A percentile compares a stretch with the other conserved stretches of the same genome.
Conservation (phyloP, 2,797 vertebrate genomes). For the Threskiornis aethiopicus region DNA sequence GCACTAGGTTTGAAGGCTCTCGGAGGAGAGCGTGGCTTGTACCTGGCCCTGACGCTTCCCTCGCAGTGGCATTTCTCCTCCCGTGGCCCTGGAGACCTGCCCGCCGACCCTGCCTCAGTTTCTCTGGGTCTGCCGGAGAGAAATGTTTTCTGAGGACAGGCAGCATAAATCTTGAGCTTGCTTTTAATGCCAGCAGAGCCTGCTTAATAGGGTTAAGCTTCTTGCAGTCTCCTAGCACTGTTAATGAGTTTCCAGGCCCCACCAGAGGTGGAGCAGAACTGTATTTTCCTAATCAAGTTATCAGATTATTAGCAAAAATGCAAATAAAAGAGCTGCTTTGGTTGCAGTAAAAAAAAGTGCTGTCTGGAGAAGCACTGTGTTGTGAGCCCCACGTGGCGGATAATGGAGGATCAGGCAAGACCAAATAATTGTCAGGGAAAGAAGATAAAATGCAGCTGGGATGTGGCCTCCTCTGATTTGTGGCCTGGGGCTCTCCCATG, state of each 20-base stretch:
- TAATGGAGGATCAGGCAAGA: not conserved
- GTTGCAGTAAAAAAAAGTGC: not conserved
- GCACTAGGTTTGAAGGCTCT: not conserved
- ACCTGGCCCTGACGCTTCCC: not conserved
- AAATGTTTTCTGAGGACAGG: not conserved
- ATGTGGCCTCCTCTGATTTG: not conserved
- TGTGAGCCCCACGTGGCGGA: not conserved
- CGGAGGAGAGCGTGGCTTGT: accelerated
- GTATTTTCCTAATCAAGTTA: not conserved
- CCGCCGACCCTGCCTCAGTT: accelerated
- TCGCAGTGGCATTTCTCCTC: not conserved
- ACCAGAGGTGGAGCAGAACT: conserved; percentile 17
- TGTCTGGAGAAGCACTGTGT: not conserved
- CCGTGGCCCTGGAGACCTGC: not conserved
- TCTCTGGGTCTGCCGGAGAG: not conserved
- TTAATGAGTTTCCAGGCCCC: conserved; percentile 11
- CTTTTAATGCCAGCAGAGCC: not conserved
- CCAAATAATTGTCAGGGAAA: not conserved
- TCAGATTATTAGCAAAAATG: conserved; percentile 34
- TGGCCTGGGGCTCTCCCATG: not conserved
- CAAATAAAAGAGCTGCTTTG: conserved; percentile 18
- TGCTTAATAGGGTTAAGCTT: conserved; percentile 1
- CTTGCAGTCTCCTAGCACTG: not conserved
- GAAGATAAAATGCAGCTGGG: not conserved
- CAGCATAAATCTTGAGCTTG: not conserved